phyloP scores from a whole-genome alignment of 2,797 vertebrate species.

The Macropodus opercularis region DNA sequence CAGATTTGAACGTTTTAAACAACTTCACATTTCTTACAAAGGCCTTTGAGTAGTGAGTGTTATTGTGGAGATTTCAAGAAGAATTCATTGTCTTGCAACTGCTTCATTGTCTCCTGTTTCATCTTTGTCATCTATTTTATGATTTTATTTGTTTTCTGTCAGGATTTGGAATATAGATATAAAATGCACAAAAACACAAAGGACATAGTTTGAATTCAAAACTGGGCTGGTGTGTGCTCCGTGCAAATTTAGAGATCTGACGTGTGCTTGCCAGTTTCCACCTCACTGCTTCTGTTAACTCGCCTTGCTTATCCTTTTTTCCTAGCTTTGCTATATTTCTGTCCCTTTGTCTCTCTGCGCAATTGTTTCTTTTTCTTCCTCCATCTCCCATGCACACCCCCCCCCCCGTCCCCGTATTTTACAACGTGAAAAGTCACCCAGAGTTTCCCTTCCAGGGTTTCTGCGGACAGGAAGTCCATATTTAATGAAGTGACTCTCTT shows the following conservation, averaged over 20 bases:
- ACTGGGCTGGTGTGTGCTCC: conserved; percentile 44
- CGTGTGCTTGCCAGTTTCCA: conserved; percentile 56
- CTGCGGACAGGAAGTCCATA: conserved; percentile 82
- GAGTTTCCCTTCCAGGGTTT: conserved; percentile 76
- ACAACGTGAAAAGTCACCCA: conserved; percentile 65
- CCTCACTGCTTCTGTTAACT: conserved; percentile 61
- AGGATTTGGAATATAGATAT: conserved; percentile 30
- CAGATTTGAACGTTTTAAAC: conserved; percentile 39
- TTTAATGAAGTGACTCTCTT: conserved; percentile 86
- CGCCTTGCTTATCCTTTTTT: conserved; percentile 44
- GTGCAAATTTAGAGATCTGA: conserved; percentile 47
- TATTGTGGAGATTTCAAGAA: conserved; percentile 25
- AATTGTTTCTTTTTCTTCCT: conserved; percentile 45
- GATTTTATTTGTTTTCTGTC: conserved; percentile 52
- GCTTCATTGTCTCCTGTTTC: conserved; percentile 24
- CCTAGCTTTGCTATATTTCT: conserved; percentile 47
- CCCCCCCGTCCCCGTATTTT: conserved; percentile 38
- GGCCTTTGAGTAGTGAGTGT: conserved; percentile 26
- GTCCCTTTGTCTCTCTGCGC: conserved; percentile 56
- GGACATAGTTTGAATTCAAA: conserved; percentile 34
- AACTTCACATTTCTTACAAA: conserved; percentile 29
- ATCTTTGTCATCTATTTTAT: conserved; percentile 25
- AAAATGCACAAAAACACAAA: conserved; percentile 19
- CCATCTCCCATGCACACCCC: conserved; percentile 31
- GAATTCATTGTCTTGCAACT: conserved; percentile 17